A percentile compares a stretch with the other conserved stretches of the same genome.
Conservation (phyloP, 1,140 invertebrate genomes). For the Drosophila orena region DNA sequence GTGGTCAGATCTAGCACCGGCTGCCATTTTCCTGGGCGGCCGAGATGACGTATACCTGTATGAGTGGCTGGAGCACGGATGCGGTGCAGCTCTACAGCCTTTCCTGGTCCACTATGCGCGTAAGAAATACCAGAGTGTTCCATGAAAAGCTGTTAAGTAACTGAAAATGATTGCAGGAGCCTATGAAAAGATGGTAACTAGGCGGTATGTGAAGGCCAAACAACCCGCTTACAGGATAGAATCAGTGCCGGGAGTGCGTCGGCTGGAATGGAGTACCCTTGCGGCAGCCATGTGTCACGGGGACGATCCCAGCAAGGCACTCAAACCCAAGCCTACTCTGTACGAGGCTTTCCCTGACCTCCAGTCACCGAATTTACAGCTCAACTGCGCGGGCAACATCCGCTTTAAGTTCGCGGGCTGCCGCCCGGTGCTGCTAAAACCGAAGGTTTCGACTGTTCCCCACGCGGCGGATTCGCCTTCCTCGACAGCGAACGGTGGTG, state of each 20-base stretch:
- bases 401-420: constrained; percentile 82
- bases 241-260: constrained; percentile 70
- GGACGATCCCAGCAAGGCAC: constrained; percentile 75
- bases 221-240: constrained; percentile 53
- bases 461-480: constrained; percentile 32
- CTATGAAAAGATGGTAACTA: constrained; percentile 48
- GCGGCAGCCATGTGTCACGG: constrained; percentile 84
- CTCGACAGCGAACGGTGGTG: constrained; percentile 31
- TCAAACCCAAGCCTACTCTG: constrained; percentile 70
- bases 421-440: constrained; percentile 72
- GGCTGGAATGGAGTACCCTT: constrained; percentile 75
- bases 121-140: constrained; percentile 1
- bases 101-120: constrained; percentile 71
- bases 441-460: constrained; percentile 34
- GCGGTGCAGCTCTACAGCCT: constrained; percentile 73
- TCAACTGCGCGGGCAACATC: constrained; percentile 73
- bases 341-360: constrained; percentile 69
- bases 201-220: constrained; percentile 33
- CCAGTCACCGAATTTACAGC: constrained; percentile 62
- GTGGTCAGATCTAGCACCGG: constrained; percentile 64
- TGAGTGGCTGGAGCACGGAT: constrained; percentile 79
- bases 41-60: constrained; percentile 79
- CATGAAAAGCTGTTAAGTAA: not conserved
- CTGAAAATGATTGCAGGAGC: constrained; percentile 17
- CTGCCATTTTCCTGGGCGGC: constrained; percentile 70